Evolutionary conservation across 2,113 vertebrate species (phyloP).

Genomic region (Brevimyrus niger): DNA sequence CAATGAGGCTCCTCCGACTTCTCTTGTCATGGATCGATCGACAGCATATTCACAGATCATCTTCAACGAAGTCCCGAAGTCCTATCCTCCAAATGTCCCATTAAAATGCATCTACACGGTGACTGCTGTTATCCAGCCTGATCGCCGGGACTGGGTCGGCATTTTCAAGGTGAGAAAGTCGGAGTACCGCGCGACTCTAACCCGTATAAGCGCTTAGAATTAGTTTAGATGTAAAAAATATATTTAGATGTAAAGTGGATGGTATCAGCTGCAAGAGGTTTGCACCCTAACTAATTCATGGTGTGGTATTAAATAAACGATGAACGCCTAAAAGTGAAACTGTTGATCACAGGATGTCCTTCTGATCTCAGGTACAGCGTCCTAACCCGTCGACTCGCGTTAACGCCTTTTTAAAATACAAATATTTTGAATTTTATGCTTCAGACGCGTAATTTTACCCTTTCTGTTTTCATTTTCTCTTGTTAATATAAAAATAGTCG

Average conservation of each 20-base stretch:
- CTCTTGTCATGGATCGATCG: constrained; percentile 28
- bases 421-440: background rate
- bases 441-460: background rate
- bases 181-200: background rate
- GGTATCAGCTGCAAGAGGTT: background rate
- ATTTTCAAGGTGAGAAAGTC: constrained; percentile 58
- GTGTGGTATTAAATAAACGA: background rate
- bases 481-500: background rate
- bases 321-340: background rate
- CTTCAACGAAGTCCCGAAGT: constrained; percentile 52
- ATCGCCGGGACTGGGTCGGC: constrained; percentile 62
- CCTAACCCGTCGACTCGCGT: background rate
- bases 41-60: constrained; percentile 57
- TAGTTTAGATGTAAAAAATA: background rate
- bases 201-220: background rate
- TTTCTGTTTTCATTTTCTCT: background rate
- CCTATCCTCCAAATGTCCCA: constrained; percentile 36
- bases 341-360: background rate
- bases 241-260: background rate
- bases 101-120: constrained; percentile 56
- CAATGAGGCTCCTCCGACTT: background rate
- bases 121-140: constrained; percentile 35
- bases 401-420: background rate
- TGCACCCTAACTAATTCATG: background rate
- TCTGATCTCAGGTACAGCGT: background rate